A percentile compares a stretch with the other conserved stretches of the same genome.
phyloP scores from a whole-genome alignment of 2,888 invertebrate genomes.

The Dicranocentrus wangi region DNA sequence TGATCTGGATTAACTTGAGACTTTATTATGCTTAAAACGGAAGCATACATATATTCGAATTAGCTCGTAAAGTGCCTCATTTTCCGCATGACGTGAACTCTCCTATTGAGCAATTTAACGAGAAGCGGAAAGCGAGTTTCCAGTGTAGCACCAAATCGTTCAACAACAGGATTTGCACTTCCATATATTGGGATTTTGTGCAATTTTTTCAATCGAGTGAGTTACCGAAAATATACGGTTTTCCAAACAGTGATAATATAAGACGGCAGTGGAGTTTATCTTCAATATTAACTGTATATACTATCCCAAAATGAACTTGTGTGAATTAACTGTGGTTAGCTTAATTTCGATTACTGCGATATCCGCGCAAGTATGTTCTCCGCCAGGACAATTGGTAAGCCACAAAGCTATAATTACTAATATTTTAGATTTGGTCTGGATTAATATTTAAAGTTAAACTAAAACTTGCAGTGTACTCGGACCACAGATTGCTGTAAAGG shows the following conservation, averaged over 20 bases:
- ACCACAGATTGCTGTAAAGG: conserved; percentile 70
- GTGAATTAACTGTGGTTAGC: conserved; percentile 12
- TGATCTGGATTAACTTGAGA: neutral
- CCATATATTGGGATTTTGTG: too few species aligned
- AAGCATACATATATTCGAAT: conserved; percentile 7
- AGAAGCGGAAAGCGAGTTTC: neutral
- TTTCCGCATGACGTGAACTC: conserved; percentile 1
- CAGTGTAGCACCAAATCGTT: neutral
- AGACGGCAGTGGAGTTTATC: too few species aligned
- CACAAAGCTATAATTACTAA: too few species aligned
- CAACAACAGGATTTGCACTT: too few species aligned
- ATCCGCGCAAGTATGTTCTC: conserved; percentile 65
- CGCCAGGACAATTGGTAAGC: conserved; percentile 63
- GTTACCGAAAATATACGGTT: too few species aligned
- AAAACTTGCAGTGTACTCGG: conserved; percentile 59
- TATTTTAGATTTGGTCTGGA: neutral
- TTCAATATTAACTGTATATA: too few species aligned
- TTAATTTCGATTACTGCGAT: conserved; percentile 21
- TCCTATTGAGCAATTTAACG: neutral
- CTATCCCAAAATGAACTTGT: conserved; percentile 43
- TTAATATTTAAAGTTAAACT: conserved; percentile 2
- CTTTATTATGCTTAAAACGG: neutral
- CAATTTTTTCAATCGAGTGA: too few species aligned
- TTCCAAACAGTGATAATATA: too few species aligned
- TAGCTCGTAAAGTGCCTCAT: conserved; percentile 20